Percentiles rank a stretch among this genome's conserved stretches.
These are phyloP conservation scores for Trachymyrmex cornetzi DNA, from an alignment of 1,140 invertebrate species.

Conservation along the genomic window DNA sequence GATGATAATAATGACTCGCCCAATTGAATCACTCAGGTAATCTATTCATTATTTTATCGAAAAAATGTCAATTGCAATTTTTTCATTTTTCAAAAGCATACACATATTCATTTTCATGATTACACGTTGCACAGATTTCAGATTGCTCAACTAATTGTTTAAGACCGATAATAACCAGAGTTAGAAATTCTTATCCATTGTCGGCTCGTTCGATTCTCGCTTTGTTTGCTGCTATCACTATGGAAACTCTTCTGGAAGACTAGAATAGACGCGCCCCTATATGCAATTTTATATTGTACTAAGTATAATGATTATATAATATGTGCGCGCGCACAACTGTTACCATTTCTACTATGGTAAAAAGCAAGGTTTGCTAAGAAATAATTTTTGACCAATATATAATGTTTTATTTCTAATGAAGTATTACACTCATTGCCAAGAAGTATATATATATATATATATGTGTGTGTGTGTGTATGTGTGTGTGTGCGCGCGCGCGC, in stretches of 20 bases:
- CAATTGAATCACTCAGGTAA: background rate
- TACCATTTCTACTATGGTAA: background rate
- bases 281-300: constrained; percentile 11
- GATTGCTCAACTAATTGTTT: constrained; percentile 4
- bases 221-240: constrained; percentile 58
- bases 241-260: constrained; percentile 12
- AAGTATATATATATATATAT: constrained; percentile 7
- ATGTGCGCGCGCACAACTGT: background rate
- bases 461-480: background rate
- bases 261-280: background rate
- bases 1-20: background rate
- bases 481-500: too few relatives aligned
- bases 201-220: constrained; percentile 23
- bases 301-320: background rate
- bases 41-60: background rate
- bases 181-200: constrained; percentile 29
- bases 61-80: background rate
- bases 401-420: constrained; percentile 35
- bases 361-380: background rate
- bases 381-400: background rate
- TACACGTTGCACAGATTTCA: background rate
- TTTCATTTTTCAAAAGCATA: constrained; percentile 5
- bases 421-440: constrained; percentile 30
- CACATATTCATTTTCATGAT: constrained; percentile 38
- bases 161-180: constrained; percentile 1